Percentiles rank a stretch among this genome's conserved stretches.
These are phyloP conservation scores for Leguminivora glycinivorella DNA, from an alignment of 1,140 invertebrate genomes.

Conservation along the genomic window DNA sequence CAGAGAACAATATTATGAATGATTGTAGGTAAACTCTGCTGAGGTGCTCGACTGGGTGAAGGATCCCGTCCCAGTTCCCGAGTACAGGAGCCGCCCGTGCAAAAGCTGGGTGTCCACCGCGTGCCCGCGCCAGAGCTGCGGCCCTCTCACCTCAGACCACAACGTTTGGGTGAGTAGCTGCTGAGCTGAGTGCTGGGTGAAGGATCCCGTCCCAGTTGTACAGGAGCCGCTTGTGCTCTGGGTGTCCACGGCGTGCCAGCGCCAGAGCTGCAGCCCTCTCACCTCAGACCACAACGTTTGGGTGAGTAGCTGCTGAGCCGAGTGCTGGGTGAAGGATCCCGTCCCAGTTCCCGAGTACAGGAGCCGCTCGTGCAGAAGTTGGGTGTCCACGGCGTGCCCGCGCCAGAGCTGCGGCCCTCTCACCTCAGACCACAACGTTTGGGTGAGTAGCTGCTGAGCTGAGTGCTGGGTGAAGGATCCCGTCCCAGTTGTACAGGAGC, in stretches of 20 bases:
- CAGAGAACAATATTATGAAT: not conserved
- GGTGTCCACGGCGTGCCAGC: conserved; percentile 34
- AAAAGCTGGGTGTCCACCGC: conserved; percentile 32
- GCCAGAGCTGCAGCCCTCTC: conserved; percentile 42
- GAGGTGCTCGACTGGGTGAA: conserved; percentile 81
- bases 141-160: conserved; percentile 50
- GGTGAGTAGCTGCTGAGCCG: no score
- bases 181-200: conserved; percentile 80
- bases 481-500: conserved; percentile 57
- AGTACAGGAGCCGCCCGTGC: conserved; percentile 57
- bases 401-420: conserved; percentile 42
- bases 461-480: conserved; percentile 81
- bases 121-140: conserved; percentile 39
- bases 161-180: conserved; percentile 39
- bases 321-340: conserved; percentile 82
- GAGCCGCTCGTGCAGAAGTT: conserved; percentile 48
- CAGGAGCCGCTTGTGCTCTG: conserved; percentile 49
- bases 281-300: conserved; percentile 47
- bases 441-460: conserved; percentile 61
- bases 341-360: no score
- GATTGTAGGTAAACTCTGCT: conserved; percentile 61
- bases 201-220: conserved; percentile 77
- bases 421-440: conserved; percentile 47
- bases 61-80: conserved; percentile 75
- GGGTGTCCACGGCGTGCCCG: conserved; percentile 35